A percentile compares a stretch with the other conserved stretches of the same genome.
Conservation (phyloP, 1,140 invertebrate species). For the Bombus consobrinus region DNA sequence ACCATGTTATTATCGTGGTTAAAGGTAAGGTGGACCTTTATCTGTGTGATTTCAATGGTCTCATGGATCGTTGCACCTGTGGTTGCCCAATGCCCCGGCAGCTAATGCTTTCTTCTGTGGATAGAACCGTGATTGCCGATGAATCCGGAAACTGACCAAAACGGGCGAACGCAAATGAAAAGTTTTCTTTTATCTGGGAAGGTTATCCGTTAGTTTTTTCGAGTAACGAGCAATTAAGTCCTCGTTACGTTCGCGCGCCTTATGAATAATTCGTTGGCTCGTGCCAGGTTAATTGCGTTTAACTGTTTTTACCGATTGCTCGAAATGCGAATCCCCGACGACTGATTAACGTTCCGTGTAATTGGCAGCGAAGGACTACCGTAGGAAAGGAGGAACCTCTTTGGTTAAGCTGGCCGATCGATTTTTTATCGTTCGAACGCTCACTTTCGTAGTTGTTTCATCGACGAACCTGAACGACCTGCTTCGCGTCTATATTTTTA, state of each 20-base stretch:
- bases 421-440: neutral
- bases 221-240: neutral
- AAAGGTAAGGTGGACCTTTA: slow-evolving; percentile 28
- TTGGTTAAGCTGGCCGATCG: too few relatives aligned
- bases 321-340: neutral
- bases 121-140: neutral
- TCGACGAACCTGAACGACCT: neutral
- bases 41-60: slow-evolving; percentile 22
- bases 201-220: neutral
- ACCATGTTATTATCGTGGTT: slow-evolving; percentile 40
- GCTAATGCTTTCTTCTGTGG: neutral
- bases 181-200: neutral
- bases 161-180: neutral
- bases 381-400: neutral
- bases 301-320: neutral
- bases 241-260: neutral
- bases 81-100: slow-evolving; percentile 22
- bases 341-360: neutral
- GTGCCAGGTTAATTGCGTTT: neutral
- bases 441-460: neutral
- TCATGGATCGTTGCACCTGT: neutral
- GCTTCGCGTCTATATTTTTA: neutral
- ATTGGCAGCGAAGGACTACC: neutral
- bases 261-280: slow-evolving; percentile 9
- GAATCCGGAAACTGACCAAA: neutral